These are phyloP conservation scores for Lycaena phlaeas DNA, from an alignment of 2,888 invertebrate genomes.

Conservation along the genomic window DNA sequence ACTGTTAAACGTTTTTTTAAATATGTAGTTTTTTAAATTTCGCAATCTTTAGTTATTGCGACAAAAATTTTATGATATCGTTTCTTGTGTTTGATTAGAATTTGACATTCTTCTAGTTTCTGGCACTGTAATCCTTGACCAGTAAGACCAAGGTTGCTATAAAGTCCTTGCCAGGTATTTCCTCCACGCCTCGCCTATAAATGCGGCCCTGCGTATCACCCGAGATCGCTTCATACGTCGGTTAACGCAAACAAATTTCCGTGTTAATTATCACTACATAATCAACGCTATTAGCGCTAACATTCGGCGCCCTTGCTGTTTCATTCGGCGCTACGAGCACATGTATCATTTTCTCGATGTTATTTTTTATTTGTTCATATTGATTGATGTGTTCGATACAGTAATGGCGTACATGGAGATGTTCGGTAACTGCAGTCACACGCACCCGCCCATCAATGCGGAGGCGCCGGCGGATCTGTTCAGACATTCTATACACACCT, in stretches of 20 bases:
- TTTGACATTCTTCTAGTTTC: no score
- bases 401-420: conserved; percentile 98
- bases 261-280: conserved; percentile 48
- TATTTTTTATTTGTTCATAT: conserved; percentile 11
- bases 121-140: no score
- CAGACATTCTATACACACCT: conserved; percentile 90
- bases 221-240: conserved; percentile 23
- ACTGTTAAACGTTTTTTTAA: no score
- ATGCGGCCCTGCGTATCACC: no score
- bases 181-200: no score
- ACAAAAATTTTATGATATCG: no score
- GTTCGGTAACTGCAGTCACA: conserved; percentile 90
- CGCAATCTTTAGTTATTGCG: no score
- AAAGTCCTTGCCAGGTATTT: no score
- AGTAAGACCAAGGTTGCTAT: no score
- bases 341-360: conserved; percentile 22
- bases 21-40: no score
- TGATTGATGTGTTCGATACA: conserved; percentile 40
- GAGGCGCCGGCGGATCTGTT: conserved; percentile 83
- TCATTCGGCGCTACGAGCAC: conserved; percentile 33
- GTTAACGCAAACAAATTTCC: conserved; percentile 39
- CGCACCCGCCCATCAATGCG: conserved; percentile 59
- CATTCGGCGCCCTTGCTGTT: conserved; percentile 41
- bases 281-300: conserved; percentile 52
- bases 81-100: no score